Evolutionary conservation across 1,140 invertebrate species (phyloP), one percentile per base, ranked within the genome.

Genomic region (Pseudomyrmex sp.): DNA sequence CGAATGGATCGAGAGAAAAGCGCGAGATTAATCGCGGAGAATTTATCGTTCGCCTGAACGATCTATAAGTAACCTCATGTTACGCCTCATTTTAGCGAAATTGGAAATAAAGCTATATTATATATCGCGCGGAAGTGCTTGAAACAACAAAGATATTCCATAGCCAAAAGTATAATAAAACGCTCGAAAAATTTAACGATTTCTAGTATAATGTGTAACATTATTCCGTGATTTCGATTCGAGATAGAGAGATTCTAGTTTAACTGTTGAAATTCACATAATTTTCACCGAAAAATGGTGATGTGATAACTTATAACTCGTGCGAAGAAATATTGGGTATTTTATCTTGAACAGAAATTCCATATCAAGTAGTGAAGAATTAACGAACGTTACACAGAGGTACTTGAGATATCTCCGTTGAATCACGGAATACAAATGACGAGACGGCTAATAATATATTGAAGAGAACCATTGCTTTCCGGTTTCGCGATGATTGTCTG

Each of bases 381-480:
- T 46, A 70, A 50, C 18, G 44, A 70, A 35, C 54, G 15, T 12
- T 23, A 58, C 18, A 20, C 20, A 15, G 52, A 46, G 5, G 5
- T 13, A 3, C 9, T 5, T 12, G 20, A 23, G 65, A 20, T 26
- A 20, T 58, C 20, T 58, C 18, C 9, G 44, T 35, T 20, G 26
- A 69, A 79, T 58, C 65, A 79, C 48, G n/a, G n/a, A 54, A 76
- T 76, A 76, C 72, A 26, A 20, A 80, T 52, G 46, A 59, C 18
- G 18, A 54, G 50, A 23, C 44, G 44, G 44, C n/a, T 72, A 72
- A 80, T 72, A 35, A 35, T 35, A 35, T 35, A 80, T 80, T 3
- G 76, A 48, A 48, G 66, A 48, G 23, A 26, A 18, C n/a, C 23
- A 59, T 61, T 59, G 54, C 72, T 66, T 35, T 35, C 18, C 44